These are phyloP conservation scores for Cryptophagus acutangulus DNA, from an alignment of 2,888 invertebrate species.

Conservation along the genomic window DNA sequence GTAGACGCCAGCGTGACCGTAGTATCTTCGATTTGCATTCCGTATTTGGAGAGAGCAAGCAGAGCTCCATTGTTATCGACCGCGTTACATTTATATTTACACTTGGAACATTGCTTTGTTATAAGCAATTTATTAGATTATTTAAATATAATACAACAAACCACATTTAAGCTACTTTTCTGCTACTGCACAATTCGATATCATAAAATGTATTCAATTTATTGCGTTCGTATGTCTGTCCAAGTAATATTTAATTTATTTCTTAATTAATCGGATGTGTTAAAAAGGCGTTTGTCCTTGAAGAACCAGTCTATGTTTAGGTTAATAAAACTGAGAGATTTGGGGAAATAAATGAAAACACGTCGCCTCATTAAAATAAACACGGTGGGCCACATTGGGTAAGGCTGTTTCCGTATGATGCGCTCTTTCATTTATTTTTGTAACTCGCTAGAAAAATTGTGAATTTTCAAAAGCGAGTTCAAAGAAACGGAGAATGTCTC, in stretches of 20 bases:
- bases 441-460: neutral
- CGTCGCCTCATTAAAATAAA: constrained; percentile 41
- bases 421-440: constrained; percentile 3
- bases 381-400: constrained; percentile 37
- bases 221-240: too few relatives aligned
- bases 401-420: constrained; percentile 24
- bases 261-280: too few relatives aligned
- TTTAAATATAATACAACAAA: constrained; percentile 36
- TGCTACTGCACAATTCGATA: too few relatives aligned
- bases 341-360: constrained; percentile 39
- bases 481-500: constrained; percentile 6
- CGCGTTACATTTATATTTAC: constrained; percentile 46
- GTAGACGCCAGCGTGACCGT: constrained; percentile 32
- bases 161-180: constrained; percentile 11
- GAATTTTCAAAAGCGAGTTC: neutral
- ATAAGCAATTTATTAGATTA: constrained; percentile 45
- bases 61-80: constrained; percentile 39
- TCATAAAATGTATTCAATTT: too few relatives aligned
- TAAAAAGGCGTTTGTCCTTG: too few relatives aligned
- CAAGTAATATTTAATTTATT: too few relatives aligned
- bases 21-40: constrained; percentile 31
- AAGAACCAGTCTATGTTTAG: constrained; percentile 8
- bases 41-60: constrained; percentile 33
- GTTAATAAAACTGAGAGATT: constrained; percentile 29
- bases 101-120: constrained; percentile 44